A percentile compares a stretch with the other conserved stretches of the same genome.
These are phyloP conservation scores for Drosophila engyochracea DNA, from an alignment of 2,888 invertebrate species.

Conservation along the genomic window DNA sequence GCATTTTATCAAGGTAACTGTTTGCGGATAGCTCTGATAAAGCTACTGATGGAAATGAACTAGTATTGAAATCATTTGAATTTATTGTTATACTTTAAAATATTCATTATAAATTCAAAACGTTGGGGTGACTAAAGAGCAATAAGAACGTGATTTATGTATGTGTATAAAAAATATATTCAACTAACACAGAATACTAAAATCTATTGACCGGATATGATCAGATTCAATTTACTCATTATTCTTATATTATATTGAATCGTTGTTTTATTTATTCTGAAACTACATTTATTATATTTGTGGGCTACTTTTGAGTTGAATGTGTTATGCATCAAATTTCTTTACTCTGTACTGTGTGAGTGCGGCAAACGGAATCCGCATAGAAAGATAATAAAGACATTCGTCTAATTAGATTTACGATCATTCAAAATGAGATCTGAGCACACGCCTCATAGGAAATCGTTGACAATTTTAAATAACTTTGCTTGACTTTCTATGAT, in stretches of 20 bases:
- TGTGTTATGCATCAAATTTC: neutral
- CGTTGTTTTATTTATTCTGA: neutral
- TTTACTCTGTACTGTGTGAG: neutral
- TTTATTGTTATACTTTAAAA: neutral
- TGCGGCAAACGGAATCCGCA: neutral
- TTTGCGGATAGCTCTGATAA: slow-evolving; percentile 8
- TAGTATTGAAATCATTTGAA: neutral
- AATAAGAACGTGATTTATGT: neutral
- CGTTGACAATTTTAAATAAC: slow-evolving; percentile 29
- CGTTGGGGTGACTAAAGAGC: neutral
- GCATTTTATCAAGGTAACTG: slow-evolving; percentile 26
- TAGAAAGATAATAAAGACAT: neutral
- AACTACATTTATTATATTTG: neutral
- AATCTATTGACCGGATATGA: neutral
- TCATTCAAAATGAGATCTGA: slow-evolving; percentile 41
- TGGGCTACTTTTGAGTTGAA: neutral
- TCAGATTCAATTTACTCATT: neutral
- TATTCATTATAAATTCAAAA: neutral
- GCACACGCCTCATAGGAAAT: slow-evolving; percentile 44
- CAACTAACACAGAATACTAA: neutral
- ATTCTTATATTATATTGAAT: neutral
- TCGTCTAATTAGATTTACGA: slow-evolving; percentile 17
- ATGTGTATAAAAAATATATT: neutral
- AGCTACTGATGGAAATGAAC: neutral
- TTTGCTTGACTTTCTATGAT: slow-evolving; percentile 52